Evolutionary conservation across 2,113 vertebrate genomes (phyloP).

Genomic region (Gymnorhina tibicen): DNA sequence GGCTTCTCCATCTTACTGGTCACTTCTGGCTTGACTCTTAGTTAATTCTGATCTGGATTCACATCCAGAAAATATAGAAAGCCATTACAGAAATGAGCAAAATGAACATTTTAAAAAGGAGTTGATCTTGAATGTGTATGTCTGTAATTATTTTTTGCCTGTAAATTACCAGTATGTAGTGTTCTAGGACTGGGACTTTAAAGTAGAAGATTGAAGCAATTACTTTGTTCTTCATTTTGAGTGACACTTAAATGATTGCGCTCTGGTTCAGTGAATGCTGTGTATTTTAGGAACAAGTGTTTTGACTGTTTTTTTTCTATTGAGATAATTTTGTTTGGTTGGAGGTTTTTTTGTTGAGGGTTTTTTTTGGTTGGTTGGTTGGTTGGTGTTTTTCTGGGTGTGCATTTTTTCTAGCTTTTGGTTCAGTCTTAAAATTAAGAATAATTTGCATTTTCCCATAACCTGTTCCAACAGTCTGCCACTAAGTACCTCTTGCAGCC

Average conservation of each 20-base stretch:
- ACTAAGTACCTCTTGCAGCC: not conserved
- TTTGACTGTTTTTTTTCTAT: not conserved
- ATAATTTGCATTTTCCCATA: not conserved
- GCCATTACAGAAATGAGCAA: not conserved
- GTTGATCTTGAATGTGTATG: not conserved
- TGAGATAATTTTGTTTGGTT: not conserved
- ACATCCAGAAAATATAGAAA: not conserved
- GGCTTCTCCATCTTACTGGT: not conserved
- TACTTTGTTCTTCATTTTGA: not conserved
- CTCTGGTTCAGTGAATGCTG: not conserved
- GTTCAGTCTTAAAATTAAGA: not conserved
- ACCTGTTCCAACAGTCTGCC: rapidly evolving
- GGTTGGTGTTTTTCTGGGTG: not conserved
- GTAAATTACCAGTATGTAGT: not conserved
- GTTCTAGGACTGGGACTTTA: not conserved
- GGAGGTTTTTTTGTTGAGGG: not conserved
- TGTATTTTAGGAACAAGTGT: not conserved
- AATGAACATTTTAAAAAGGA: not conserved
- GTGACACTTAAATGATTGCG: not conserved
- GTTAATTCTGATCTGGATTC: not conserved
- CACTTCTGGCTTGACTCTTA: not conserved
- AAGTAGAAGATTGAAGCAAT: not conserved
- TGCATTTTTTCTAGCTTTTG: not conserved
- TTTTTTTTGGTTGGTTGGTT: too few relatives aligned
- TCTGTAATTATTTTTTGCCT: not conserved